These are phyloP conservation scores for Microtus richardsoni DNA, from an alignment of 2,113 vertebrate species.

Conservation along the genomic window DNA sequence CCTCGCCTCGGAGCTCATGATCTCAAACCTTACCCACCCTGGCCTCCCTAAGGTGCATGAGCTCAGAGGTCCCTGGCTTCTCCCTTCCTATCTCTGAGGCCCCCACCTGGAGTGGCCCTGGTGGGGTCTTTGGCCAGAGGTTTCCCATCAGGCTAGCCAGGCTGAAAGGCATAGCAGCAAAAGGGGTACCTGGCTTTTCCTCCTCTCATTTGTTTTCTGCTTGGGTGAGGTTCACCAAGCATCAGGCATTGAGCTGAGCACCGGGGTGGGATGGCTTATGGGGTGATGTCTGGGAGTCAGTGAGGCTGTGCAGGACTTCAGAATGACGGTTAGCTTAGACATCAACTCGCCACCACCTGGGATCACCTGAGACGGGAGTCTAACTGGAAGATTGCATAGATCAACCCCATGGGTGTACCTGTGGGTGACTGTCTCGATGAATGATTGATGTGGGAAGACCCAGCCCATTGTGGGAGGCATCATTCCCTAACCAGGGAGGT, in stretches of 20 bases:
- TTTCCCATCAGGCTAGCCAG: neutral
- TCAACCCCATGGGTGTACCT: neutral
- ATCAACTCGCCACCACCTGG: neutral
- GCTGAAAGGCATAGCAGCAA: neutral
- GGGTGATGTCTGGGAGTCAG: neutral
- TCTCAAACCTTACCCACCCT: neutral
- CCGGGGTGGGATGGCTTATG: neutral
- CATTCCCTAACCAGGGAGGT: neutral
- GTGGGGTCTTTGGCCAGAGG: neutral
- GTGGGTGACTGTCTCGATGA: neutral
- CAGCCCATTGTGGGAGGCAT: neutral
- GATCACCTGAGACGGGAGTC: neutral
- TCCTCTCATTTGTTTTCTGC: neutral
- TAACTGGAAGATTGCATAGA: neutral
- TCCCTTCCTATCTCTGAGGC: neutral
- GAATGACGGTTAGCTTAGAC: neutral
- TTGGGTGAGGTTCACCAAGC: neutral
- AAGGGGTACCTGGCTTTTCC: neutral
- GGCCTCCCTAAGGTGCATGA: neutral
- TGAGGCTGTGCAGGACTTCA: neutral
- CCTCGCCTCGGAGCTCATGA: neutral
- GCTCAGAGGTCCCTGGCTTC: neutral
- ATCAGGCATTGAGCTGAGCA: neutral
- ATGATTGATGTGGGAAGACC: neutral
- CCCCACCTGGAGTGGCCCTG: neutral